These are phyloP conservation scores for Euthynnus affinis DNA, from an alignment of 2,797 vertebrate species.

Conservation along the genomic window DNA sequence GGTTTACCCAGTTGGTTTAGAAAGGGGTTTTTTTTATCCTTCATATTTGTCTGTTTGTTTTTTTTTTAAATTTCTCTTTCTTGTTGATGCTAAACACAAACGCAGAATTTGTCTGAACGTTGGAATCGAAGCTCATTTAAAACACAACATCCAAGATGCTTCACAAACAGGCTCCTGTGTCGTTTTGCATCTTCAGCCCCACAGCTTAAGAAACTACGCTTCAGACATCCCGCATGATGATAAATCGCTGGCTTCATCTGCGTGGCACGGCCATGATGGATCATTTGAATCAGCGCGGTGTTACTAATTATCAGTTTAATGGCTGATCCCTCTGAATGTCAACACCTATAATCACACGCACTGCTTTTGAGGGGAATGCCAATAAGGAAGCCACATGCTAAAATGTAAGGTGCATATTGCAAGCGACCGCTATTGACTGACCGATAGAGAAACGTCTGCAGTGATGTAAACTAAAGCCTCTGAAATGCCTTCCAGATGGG, in stretches of 20 bases:
- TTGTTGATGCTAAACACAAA: neutral
- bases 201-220: neutral
- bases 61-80: neutral
- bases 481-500: constrained; percentile 42
- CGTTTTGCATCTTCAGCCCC: constrained; percentile 4
- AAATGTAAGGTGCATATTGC: constrained; percentile 66
- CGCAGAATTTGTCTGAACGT: too few species aligned
- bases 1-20: neutral
- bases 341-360: constrained; percentile 70
- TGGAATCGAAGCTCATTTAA: neutral
- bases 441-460: constrained; percentile 67
- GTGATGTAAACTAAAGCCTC: constrained; percentile 56
- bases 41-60: too few species aligned
- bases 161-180: constrained; percentile 17
- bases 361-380: constrained; percentile 77
- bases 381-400: constrained; percentile 67
- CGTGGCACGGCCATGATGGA: constrained; percentile 70
- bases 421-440: constrained; percentile 79
- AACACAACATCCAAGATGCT: neutral
- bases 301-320: constrained; percentile 69
- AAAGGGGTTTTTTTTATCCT: neutral
- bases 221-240: constrained; percentile 61
- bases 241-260: constrained; percentile 69
- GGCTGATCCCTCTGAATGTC: constrained; percentile 59
- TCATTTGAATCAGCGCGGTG: constrained; percentile 70